Evolutionary conservation across 2,113 vertebrate genomes (phyloP).

Genomic region (Hepsetus odoe): DNA sequence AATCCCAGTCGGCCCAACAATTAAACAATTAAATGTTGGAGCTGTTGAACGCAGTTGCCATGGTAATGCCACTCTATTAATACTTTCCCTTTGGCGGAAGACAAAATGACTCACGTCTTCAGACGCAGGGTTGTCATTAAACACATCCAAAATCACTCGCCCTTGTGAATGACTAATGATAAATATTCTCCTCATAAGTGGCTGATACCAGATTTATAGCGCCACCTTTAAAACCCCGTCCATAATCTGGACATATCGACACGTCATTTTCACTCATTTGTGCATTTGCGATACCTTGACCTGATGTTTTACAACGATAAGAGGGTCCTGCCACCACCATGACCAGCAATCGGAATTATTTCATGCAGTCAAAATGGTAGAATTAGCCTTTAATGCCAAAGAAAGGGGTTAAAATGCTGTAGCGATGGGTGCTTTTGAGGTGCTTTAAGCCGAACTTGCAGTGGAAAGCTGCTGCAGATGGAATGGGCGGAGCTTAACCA

Average conservation of each 20-base stretch:
- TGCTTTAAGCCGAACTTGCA: too few species aligned
- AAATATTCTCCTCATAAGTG: slow-evolving; percentile 35
- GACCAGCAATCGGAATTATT: too few species aligned
- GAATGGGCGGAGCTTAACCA: too few species aligned
- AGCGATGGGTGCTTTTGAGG: too few species aligned
- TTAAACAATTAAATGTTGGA: background rate
- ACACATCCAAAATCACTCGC: slow-evolving; percentile 16
- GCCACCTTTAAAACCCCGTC: background rate
- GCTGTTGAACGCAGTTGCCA: background rate
- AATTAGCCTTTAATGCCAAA: too few species aligned
- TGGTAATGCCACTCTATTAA: slow-evolving; percentile 20
- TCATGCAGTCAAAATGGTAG: too few species aligned
- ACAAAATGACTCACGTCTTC: slow-evolving; percentile 11
- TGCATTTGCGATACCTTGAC: too few species aligned
- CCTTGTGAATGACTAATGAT: slow-evolving; percentile 31
- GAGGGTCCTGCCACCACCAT: too few species aligned
- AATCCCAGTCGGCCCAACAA: background rate
- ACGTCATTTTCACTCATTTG: background rate
- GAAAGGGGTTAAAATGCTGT: too few species aligned
- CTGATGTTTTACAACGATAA: too few species aligned
- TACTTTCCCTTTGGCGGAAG: background rate
- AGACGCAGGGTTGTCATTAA: slow-evolving; percentile 6
- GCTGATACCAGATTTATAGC: background rate
- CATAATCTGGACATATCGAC: background rate
- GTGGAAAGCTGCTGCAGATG: too few species aligned